phyloP scores from a whole-genome alignment of 2,888 invertebrate genomes.

The Nezara viridula region DNA sequence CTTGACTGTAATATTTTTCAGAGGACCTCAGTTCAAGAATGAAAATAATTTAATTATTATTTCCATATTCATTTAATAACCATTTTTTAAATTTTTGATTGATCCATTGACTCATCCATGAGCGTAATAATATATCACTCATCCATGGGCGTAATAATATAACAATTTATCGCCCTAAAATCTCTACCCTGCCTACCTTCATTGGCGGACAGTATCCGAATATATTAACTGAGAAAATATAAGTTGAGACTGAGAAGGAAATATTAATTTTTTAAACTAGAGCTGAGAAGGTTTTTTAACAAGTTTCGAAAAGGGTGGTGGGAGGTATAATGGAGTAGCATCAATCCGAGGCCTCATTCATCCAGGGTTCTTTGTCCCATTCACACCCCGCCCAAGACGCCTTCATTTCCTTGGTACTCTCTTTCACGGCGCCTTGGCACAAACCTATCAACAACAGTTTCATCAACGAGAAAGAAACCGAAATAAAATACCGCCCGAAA shows the following conservation, averaged over 20 bases:
- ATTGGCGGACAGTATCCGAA: neutral
- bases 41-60: too few relatives aligned
- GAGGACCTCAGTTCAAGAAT: too few relatives aligned
- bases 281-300: neutral
- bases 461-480: neutral
- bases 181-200: too few relatives aligned
- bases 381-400: neutral
- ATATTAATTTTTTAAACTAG: neutral
- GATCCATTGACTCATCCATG: too few relatives aligned
- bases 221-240: neutral
- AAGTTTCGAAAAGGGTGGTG: neutral
- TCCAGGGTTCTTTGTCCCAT: neutral
- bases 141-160: too few relatives aligned
- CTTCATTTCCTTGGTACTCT: constrained; percentile 10
- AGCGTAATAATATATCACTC: too few relatives aligned
- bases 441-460: constrained; percentile 7
- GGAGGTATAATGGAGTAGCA: neutral
- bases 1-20: too few relatives aligned
- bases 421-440: neutral
- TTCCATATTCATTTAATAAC: too few relatives aligned
- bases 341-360: constrained; percentile 3
- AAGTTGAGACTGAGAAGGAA: neutral
- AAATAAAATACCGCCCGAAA: neutral
- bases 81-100: too few relatives aligned
- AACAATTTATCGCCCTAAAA: too few relatives aligned